Base-by-base conservation (phyloP, 2,113 vertebrate species). In the Phaethornis superciliosus region DNA sequence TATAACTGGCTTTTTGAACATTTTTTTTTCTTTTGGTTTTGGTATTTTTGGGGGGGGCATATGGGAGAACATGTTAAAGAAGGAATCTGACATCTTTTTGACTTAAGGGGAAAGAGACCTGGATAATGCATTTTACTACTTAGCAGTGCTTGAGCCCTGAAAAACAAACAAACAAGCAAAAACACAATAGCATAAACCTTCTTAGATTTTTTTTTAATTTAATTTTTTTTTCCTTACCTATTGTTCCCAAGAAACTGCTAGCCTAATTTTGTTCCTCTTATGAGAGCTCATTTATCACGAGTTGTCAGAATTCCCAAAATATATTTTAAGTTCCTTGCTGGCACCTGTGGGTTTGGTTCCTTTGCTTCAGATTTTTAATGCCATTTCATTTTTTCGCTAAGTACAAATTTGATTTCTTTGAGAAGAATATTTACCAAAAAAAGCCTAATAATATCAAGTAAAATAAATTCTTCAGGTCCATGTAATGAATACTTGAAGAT, bases 201-300 rank as follows among this genome's bases (percentile, higher is more conserved):
- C 11, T 54, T 37, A 40, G 4, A 21, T 27, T n/a, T 32, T n/a
- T 27, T 20, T 49, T 49, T 62, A 30, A 4, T 51, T 42, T 47
- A 17, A 42, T 0, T 1, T 22, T 19, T 13, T 26, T 59, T 37
- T 15, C 13, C 51, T 60, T 84, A 49, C 74, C 35, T 93, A 60
- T 54, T 70, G 18, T 85, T 91, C 42, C 42, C 24, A 54, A 93
- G 70, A 82, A 92, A 72, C 58, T 82, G 49, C 58, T 90, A 77
- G 89, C 79, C 83, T 94, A 78, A 32, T 90, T 95, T 78, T 81
- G 30, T 13, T 81, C 12, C 75, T 92, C 60, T 60, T 83, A 1
- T 3, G 18, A 90, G 56, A 89, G 20, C 19, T 95, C 26, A 75
- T 70, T 94, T 95, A 30, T 86, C 47, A 90, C 84, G 52, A 90